Percentiles rank a stretch among this genome's conserved stretches.
phyloP scores from a whole-genome alignment of 2,113 vertebrate genomes.

The Otis tarda region DNA sequence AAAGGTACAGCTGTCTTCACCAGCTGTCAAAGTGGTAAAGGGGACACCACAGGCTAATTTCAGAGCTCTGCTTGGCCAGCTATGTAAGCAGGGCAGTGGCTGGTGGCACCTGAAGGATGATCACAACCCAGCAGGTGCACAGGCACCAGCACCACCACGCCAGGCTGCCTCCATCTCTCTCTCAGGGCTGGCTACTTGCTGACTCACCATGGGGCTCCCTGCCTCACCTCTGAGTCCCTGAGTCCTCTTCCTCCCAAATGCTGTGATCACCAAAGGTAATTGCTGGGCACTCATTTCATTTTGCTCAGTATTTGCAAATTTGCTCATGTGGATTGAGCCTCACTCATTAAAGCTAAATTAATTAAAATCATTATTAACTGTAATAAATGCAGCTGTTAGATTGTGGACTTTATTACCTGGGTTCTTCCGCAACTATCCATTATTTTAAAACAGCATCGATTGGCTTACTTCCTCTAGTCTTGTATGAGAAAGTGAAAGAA shows the following conservation, averaged over 20 bases:
- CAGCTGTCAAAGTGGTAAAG: neutral
- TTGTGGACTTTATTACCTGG: neutral
- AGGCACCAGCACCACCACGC: fast-evolving
- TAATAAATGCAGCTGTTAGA: neutral
- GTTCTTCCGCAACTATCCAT: neutral
- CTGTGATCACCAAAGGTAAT: neutral
- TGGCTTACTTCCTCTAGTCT: neutral
- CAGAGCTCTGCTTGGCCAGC: neutral
- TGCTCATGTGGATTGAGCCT: neutral
- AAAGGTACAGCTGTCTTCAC: neutral
- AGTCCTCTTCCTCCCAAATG: neutral
- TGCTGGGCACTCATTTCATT: neutral
- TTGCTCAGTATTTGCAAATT: neutral
- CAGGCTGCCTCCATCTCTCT: neutral
- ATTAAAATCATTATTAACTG: neutral
- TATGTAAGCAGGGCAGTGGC: neutral
- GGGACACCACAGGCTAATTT: neutral
- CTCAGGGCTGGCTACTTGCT: neutral
- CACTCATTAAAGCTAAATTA: neutral
- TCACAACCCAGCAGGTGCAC: neutral
- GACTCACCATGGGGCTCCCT: fast-evolving
- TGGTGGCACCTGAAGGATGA: neutral
- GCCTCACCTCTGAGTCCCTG: neutral
- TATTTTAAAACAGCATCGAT: neutral
- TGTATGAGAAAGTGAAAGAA: neutral